Evolutionary conservation across 2,113 vertebrate genomes (phyloP).

Genomic region (Fulmarus glacialis): DNA sequence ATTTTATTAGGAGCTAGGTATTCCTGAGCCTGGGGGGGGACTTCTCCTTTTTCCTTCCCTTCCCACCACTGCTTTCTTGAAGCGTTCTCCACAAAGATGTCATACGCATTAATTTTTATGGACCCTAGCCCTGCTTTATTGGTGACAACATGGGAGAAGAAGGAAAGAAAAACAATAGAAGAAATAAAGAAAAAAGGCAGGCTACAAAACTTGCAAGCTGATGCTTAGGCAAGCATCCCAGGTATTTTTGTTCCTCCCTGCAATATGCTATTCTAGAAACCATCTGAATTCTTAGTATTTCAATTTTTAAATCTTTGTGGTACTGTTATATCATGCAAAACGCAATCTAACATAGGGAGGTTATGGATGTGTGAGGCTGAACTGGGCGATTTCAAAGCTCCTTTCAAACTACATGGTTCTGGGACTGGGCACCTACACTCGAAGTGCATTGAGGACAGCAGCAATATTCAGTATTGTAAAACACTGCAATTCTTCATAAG

Average conservation of each 20-base stretch:
- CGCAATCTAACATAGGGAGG: accelerated
- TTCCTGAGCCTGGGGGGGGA: neutral
- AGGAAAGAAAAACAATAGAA: neutral
- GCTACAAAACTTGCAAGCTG: neutral
- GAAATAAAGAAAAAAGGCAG: neutral
- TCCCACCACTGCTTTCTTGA: neutral
- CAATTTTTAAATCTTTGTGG: neutral
- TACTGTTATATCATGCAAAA: neutral
- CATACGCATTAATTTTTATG: neutral
- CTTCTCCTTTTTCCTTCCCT: neutral
- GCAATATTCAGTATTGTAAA: neutral
- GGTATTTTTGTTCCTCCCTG: neutral
- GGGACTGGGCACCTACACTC: neutral
- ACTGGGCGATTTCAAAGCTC: neutral
- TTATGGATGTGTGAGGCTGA: neutral
- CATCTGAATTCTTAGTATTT: neutral
- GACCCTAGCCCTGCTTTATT: neutral
- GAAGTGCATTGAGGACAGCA: neutral
- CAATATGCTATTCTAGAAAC: neutral
- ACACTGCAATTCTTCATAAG: neutral
- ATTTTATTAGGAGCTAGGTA: neutral
- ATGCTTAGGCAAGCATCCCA: neutral
- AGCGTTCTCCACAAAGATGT: neutral
- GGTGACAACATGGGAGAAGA: neutral
- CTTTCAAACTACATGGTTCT: neutral